These are phyloP conservation scores for Rhinogobius similis DNA, from an alignment of 2,113 vertebrate species.

Conservation along the genomic window DNA sequence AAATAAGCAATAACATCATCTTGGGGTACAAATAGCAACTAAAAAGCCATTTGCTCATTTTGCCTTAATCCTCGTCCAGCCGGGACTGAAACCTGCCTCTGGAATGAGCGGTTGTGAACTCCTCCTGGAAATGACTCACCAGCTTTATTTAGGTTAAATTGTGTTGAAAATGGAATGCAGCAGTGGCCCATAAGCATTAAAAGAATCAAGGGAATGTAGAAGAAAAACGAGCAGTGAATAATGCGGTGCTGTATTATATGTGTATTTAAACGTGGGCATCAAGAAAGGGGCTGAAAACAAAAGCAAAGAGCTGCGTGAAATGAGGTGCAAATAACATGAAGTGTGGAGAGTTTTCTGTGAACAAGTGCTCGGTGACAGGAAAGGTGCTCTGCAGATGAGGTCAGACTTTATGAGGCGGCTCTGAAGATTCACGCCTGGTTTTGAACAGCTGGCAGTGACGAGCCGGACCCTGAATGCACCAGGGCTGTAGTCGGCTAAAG, in stretches of 20 bases:
- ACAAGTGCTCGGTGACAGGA: slow-evolving; percentile 21
- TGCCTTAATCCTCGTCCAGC: neutral
- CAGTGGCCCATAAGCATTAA: slow-evolving; percentile 29
- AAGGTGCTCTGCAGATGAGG: slow-evolving; percentile 49
- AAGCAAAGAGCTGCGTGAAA: neutral
- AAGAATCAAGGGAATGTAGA: neutral
- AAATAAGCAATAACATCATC: neutral
- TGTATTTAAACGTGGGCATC: neutral
- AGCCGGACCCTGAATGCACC: neutral
- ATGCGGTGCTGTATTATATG: too few relatives aligned
- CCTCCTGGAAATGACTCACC: neutral
- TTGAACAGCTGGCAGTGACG: neutral
- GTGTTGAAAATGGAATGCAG: slow-evolving; percentile 18
- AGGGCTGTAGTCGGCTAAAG: too few relatives aligned
- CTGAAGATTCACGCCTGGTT: slow-evolving; percentile 1
- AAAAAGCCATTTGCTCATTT: neutral
- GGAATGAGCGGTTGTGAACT: neutral
- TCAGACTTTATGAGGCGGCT: slow-evolving; percentile 3
- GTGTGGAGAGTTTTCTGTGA: slow-evolving; percentile 4
- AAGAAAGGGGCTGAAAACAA: neutral
- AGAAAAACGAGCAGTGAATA: neutral
- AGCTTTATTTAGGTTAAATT: slow-evolving; percentile 20
- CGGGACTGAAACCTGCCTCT: neutral
- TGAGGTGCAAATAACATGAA: neutral
- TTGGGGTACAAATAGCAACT: neutral